Percentiles rank a stretch among this genome's conserved stretches.
Evolutionary conservation across 1,140 invertebrate species (phyloP).

Genomic region (Lethrus apterus): DNA sequence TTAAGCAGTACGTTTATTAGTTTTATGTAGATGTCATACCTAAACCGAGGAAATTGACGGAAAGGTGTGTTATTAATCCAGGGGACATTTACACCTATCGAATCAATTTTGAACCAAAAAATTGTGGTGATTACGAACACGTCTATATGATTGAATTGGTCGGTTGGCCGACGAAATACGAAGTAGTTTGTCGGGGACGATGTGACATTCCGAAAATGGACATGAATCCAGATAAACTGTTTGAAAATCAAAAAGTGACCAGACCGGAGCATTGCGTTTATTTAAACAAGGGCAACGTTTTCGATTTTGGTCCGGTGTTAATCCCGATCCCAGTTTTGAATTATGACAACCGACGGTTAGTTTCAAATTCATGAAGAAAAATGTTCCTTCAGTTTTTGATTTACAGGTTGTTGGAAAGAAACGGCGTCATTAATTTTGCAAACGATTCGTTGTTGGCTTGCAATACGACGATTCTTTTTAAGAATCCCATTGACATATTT

Average conservation of each 20-base stretch:
- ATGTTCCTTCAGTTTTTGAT: no score
- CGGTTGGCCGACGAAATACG: conserved; percentile 17
- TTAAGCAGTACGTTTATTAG: no score
- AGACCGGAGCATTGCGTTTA: conserved; percentile 25
- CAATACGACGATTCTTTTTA: conserved; percentile 1
- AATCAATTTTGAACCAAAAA: conserved; percentile 28
- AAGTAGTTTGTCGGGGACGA: conserved; percentile 24
- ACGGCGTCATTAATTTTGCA: conserved; percentile 9
- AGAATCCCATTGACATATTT: background rate
- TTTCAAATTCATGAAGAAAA: no score
- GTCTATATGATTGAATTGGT: conserved; percentile 24
- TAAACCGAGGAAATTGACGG: conserved; percentile 15
- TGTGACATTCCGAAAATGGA: conserved; percentile 32
- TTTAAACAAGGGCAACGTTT: conserved; percentile 22
- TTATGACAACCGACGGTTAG: no score
- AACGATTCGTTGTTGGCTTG: conserved; percentile 19
- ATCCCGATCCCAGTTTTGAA: no score
- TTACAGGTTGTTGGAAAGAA: conserved; percentile 4
- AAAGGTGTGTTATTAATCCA: conserved; percentile 24
- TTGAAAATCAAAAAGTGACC: conserved; percentile 20
- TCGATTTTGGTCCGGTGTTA: conserved; percentile 29
- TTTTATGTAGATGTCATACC: no score
- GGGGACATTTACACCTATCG: conserved; percentile 21
- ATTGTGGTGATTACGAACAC: conserved; percentile 26
- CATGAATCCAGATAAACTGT: conserved; percentile 26